Evolutionary conservation across 2,113 vertebrate species (phyloP).

Genomic region (Herpetotheres cachinnans): DNA sequence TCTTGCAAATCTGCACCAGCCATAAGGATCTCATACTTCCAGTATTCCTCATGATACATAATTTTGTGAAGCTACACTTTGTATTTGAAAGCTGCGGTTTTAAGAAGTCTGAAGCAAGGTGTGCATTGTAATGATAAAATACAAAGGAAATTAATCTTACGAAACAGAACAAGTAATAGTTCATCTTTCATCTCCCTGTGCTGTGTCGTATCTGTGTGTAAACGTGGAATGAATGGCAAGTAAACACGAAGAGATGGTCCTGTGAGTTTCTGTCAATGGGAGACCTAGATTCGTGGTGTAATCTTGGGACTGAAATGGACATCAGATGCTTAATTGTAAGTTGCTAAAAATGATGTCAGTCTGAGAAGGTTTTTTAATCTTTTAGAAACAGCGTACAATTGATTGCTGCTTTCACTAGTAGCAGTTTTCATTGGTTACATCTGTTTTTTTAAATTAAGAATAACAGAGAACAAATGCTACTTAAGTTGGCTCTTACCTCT

Average conservation of each 20-base stretch:
- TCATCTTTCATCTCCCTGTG: not conserved
- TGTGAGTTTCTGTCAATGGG: not conserved
- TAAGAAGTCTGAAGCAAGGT: not conserved
- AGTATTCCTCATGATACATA: not conserved
- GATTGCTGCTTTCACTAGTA: conserved; percentile 15
- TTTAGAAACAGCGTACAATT: not conserved
- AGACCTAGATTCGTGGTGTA: not conserved
- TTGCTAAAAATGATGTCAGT: not conserved
- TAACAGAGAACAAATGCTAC: conserved; percentile 9
- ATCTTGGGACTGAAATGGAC: not conserved
- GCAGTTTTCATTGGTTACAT: not conserved
- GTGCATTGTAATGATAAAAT: not conserved
- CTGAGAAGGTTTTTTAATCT: not conserved
- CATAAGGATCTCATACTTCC: not conserved
- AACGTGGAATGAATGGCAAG: not conserved
- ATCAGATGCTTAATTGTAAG: not conserved
- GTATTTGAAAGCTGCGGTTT: not conserved
- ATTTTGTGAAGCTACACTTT: not conserved
- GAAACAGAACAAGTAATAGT: not conserved
- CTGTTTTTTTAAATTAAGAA: not conserved
- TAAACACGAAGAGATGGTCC: not conserved
- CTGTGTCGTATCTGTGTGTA: not conserved
- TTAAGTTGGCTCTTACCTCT: conserved; percentile 48
- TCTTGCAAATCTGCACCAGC: not conserved
- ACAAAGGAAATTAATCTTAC: not conserved